These are phyloP conservation scores for Passerina amoena DNA, from an alignment of 2,113 vertebrate genomes.

Conservation along the genomic window DNA sequence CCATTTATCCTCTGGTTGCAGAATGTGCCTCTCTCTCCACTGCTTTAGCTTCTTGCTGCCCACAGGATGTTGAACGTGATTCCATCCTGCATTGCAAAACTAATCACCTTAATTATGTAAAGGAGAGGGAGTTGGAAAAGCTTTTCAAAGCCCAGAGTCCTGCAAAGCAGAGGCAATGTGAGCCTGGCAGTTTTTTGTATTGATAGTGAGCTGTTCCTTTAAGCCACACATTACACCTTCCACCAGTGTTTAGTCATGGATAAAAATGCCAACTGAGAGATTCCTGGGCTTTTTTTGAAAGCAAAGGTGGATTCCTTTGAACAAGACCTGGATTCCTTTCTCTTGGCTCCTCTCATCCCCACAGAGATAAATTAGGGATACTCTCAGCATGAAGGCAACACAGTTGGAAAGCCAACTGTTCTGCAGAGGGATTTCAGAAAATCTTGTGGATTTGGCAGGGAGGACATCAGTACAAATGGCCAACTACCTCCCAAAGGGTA, in stretches of 20 bases:
- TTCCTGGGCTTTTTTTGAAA: slow-evolving; percentile 36
- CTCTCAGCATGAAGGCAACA: not conserved
- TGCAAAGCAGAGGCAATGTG: not conserved
- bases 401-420: slow-evolving; percentile 10
- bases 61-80: not conserved
- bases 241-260: slow-evolving; percentile 9
- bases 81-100: not conserved
- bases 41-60: not conserved
- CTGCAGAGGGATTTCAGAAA: not conserved
- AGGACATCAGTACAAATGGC: not conserved
- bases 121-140: not conserved
- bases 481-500: not conserved
- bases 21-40: not conserved
- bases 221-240: not conserved
- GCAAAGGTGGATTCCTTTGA: slow-evolving; percentile 21
- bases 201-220: slow-evolving; percentile 12
- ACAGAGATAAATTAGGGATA: slow-evolving; percentile 1
- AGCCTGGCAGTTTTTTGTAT: not conserved
- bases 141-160: not conserved
- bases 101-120: slow-evolving; percentile 39
- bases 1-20: slow-evolving; percentile 1
- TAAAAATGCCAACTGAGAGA: not conserved
- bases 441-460: not conserved
- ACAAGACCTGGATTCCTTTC: not conserved
- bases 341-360: slow-evolving; percentile 9